Conservation (phyloP, 2,888 invertebrate species). For the Rhogogaster chlorosoma region DNA sequence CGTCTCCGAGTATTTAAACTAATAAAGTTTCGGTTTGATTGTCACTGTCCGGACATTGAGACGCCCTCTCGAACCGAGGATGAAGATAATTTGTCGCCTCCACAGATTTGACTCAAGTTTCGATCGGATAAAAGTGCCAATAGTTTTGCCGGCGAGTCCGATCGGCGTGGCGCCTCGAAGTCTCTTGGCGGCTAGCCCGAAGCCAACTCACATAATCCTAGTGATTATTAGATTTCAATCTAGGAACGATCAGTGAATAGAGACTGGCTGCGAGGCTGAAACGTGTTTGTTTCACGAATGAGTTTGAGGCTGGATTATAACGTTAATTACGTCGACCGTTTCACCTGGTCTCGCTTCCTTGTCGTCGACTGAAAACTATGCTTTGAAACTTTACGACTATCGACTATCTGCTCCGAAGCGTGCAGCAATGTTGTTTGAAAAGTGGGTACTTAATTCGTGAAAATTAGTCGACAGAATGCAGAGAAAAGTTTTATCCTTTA, state of each 20-base stretch:
- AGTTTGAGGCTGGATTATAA: constrained; percentile 25
- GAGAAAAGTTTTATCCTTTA: background rate
- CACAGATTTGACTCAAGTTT: background rate
- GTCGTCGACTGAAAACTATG: background rate
- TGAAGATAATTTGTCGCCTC: background rate
- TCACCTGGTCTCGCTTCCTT: background rate
- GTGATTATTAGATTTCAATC: constrained; percentile 51
- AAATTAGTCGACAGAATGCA: constrained; percentile 3
- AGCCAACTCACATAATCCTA: constrained; percentile 37
- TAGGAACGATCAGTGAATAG: constrained; percentile 35
- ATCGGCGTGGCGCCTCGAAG: constrained; percentile 28
- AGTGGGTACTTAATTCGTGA: background rate
- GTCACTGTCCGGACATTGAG: background rate
- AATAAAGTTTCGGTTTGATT: constrained; percentile 15
- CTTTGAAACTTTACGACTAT: background rate
- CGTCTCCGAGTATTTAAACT: constrained; percentile 19
- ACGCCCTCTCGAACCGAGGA: background rate
- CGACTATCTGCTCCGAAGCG: background rate
- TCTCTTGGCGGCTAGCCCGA: constrained; percentile 42
- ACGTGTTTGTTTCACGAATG: background rate
- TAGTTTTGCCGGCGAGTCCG: background rate
- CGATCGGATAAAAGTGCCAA: constrained; percentile 9
- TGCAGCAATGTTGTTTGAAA: background rate
- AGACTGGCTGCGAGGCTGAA: background rate
- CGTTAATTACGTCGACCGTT: constrained; percentile 34